Evolutionary conservation across 2,113 vertebrate genomes (phyloP), one percentile per base, ranked within the genome.

Genomic region (Chinchilla lanigera): DNA sequence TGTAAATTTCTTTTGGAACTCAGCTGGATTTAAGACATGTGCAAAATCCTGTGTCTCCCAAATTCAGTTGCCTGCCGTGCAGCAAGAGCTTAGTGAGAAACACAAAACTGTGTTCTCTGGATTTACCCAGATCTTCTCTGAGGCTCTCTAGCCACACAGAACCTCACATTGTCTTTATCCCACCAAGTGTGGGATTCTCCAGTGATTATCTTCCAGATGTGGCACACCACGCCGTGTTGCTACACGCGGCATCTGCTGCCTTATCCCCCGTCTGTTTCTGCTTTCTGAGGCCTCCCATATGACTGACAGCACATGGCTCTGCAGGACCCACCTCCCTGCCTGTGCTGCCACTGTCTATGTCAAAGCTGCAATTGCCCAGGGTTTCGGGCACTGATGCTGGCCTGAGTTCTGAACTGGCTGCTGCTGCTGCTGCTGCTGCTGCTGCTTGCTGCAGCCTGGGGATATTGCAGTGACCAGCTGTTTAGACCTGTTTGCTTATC

Each of bases 1-100:
- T 78, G 13, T 82, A 87, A 95, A 71, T 92, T 80, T 28, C 67
- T 71, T 60, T 80, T 94, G 65, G 47, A 94, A 38, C 19, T 63
- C 69, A 71, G 4, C 24, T 71, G 63, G 83, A 80, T 63, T 92
- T 78, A 81, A 93, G 71, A 24, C 67, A 82, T 44, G 22, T 63
- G 5, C 52, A 69, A 77, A 30, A 89, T 44, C 16, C 26, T 0
- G 0, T 56, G 58, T 58, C n/a, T 24, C 58, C 24, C 58, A 35
- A 65, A 94, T 50, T 82, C 38, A 86, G 60, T 41, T 84, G 20
- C 20, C 67, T 63, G n/a, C 33, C 82, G 58, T 80, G 54, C 77
- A 85, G 33, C 14, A 65, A 24, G 19, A 69, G 69, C 52, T 87
- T 84, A 78, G 71, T 12, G 60, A 92, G 19, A 82, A 14, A 96